phyloP scores from a whole-genome alignment of 2,888 invertebrate species.

The Mythimna loreyi region DNA sequence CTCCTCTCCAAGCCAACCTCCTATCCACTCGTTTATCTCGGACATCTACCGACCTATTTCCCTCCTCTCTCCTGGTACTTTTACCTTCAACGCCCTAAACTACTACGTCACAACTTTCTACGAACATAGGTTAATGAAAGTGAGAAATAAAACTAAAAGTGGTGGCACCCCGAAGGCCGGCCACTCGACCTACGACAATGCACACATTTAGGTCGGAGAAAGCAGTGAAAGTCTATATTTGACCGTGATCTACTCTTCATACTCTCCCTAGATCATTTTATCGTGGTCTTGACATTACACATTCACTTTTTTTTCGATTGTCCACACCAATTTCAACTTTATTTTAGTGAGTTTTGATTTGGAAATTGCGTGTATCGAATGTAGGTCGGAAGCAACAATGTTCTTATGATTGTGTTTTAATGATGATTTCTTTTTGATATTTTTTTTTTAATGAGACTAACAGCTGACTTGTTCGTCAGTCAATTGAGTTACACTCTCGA shows the following conservation, averaged over 20 bases:
- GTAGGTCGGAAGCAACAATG: conserved; percentile 69
- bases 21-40: conserved; percentile 3
- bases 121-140: conserved; percentile 81
- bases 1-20: not conserved
- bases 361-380: conserved; percentile 57
- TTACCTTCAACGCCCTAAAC: conserved; percentile 75
- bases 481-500: conserved; percentile 36
- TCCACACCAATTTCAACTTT: conserved; percentile 66
- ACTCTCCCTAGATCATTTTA: conserved; percentile 82
- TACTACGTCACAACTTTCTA: conserved; percentile 80
- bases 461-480: conserved; percentile 31
- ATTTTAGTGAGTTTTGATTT: conserved; percentile 49
- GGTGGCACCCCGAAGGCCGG: conserved; percentile 82
- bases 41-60: conserved; percentile 64
- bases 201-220: conserved; percentile 84
- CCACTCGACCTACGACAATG: conserved; percentile 83
- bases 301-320: conserved; percentile 72
- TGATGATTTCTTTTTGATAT: conserved; percentile 73
- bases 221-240: conserved; percentile 86
- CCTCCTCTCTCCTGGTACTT: conserved; percentile 62
- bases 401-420: conserved; percentile 72
- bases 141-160: conserved; percentile 87
- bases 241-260: conserved; percentile 85
- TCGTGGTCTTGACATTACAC: conserved; percentile 77
- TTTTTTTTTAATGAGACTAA: conserved; percentile 56